Percentiles rank a stretch among this genome's conserved stretches.
phyloP scores from a whole-genome alignment of 2,113 vertebrate species.

The Empidonax alnorum region DNA sequence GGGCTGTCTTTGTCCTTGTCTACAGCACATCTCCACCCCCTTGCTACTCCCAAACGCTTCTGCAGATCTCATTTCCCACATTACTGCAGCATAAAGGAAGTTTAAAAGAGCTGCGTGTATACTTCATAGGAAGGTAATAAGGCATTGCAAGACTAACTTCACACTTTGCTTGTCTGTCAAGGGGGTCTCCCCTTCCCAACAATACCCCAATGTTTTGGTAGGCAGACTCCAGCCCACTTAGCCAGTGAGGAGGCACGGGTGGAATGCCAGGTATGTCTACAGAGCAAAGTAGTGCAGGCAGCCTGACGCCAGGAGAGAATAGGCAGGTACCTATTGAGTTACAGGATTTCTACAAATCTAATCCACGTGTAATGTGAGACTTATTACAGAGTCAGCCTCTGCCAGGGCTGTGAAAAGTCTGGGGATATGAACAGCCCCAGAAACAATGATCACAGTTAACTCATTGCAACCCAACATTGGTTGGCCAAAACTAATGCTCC shows the following conservation, averaged over 20 bases:
- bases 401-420: conserved; percentile 78
- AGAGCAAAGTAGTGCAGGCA: conserved; percentile 80
- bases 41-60: conserved; percentile 24
- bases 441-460: conserved; percentile 78
- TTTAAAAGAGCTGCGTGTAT: conserved; percentile 53
- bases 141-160: conserved; percentile 78
- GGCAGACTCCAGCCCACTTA: conserved; percentile 82
- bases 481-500: conserved; percentile 56
- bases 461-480: conserved; percentile 68
- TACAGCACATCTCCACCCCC: conserved; percentile 38
- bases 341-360: conserved; percentile 89
- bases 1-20: conserved; percentile 6
- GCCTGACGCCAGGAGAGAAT: conserved; percentile 89
- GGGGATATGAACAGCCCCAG: conserved; percentile 70
- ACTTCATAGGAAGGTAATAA: conserved; percentile 77
- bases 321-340: conserved; percentile 90
- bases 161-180: conserved; percentile 83
- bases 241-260: conserved; percentile 81
- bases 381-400: conserved; percentile 82
- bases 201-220: conserved; percentile 84
- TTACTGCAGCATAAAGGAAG: conserved; percentile 56
- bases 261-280: conserved; percentile 91
- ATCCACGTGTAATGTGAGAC: conserved; percentile 88
- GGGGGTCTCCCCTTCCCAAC: conserved; percentile 78
- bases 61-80: conserved; percentile 58